Evolutionary conservation across 2,888 invertebrate genomes (phyloP).

Genomic region (Lasioglossum zephyrum): DNA sequence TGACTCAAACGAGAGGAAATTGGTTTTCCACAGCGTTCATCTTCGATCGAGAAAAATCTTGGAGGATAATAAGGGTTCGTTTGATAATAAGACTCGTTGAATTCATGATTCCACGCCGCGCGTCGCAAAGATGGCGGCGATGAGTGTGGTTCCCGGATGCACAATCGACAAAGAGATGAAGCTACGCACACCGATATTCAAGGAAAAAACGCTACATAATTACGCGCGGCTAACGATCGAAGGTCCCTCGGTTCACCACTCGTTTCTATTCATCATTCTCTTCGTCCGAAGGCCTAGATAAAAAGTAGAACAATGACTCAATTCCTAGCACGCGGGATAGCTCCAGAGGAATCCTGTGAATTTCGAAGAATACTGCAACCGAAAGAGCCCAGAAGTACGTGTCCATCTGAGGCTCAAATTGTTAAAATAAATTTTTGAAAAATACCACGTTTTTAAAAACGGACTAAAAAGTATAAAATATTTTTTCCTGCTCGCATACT

Average conservation of each 20-base stretch:
- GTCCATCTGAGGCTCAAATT: too few species aligned
- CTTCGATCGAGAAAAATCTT: background rate
- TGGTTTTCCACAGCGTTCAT: background rate
- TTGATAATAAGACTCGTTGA: background rate
- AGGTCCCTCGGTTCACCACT: background rate
- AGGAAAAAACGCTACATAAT: conserved; percentile 22
- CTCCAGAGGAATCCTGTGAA: conserved; percentile 28
- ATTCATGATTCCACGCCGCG: background rate
- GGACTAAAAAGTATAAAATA: too few species aligned
- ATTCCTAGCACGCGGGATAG: conserved; percentile 66
- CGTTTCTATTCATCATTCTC: background rate
- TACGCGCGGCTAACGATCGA: background rate
- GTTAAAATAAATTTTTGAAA: too few species aligned
- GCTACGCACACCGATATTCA: conserved; percentile 29
- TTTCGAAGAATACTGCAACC: background rate
- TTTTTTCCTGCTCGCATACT: too few species aligned
- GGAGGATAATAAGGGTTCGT: background rate
- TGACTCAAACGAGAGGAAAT: background rate
- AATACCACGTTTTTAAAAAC: too few species aligned
- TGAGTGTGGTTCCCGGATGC: background rate
- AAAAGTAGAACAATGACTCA: conserved; percentile 56
- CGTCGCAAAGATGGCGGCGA: background rate
- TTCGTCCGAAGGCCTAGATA: background rate
- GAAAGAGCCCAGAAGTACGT: background rate
- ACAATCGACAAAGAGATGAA: background rate